A percentile compares a stretch with the other conserved stretches of the same genome.
Evolutionary conservation across 2,113 vertebrate species (phyloP).

Genomic region (Polyodon spathula): DNA sequence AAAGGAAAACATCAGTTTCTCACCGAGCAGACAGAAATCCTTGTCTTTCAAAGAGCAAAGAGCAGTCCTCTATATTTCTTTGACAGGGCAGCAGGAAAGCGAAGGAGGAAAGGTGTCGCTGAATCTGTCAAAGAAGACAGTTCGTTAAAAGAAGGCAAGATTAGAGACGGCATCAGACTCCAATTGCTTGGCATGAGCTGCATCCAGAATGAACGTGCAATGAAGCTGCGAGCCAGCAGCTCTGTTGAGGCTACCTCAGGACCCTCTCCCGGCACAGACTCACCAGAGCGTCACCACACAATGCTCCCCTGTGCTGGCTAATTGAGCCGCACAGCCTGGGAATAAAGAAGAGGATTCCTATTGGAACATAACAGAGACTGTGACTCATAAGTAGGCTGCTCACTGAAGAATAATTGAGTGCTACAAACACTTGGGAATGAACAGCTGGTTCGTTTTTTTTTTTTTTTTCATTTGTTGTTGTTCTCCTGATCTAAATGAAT

Average conservation of each 20-base stretch:
- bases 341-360: constrained; percentile 8
- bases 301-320: constrained; percentile 41
- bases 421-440: constrained; percentile 37
- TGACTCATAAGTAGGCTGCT: constrained; percentile 24
- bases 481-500: too few species aligned
- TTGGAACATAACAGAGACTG: constrained; percentile 37
- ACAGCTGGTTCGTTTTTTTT: too few species aligned
- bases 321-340: constrained; percentile 40
- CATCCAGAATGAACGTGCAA: constrained; percentile 5
- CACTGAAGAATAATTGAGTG: constrained; percentile 34
- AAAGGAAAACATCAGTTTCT: not conserved
- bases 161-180: not conserved
- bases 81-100: not conserved
- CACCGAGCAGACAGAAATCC: not conserved
- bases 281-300: constrained; percentile 17
- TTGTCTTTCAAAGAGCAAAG: not conserved
- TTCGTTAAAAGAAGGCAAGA: too few species aligned
- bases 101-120: not conserved
- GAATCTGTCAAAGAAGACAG: not conserved
- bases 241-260: not conserved
- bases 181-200: not conserved
- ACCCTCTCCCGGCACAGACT: not conserved
- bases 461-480: not conserved
- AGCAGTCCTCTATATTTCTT: not conserved
- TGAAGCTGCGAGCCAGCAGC: constrained; percentile 10